Evolutionary conservation across 2,797 vertebrate genomes (phyloP).

Genomic region (Macropus fuliginosus): DNA sequence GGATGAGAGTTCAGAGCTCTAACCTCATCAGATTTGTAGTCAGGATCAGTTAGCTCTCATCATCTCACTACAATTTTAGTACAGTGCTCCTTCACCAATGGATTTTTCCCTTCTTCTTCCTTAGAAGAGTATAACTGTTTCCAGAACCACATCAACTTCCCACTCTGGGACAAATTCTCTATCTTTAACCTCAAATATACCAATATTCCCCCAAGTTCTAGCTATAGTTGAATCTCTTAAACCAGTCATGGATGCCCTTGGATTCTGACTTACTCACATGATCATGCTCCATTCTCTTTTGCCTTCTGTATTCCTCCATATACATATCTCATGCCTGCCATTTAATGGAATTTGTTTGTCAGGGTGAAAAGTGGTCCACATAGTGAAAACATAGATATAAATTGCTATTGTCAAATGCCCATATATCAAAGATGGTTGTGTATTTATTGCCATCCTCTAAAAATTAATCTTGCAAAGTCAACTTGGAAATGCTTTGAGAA

Average conservation of each 20-base stretch:
- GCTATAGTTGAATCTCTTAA: neutral
- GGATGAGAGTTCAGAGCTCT: neutral
- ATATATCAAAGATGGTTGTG: neutral
- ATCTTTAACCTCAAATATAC: neutral
- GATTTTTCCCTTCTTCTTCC: neutral
- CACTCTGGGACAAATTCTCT: neutral
- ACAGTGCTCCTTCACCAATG: neutral
- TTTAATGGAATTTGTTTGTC: neutral
- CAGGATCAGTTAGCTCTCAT: neutral
- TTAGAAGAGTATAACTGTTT: neutral
- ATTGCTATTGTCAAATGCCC: neutral
- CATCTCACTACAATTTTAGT: neutral
- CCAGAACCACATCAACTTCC: neutral
- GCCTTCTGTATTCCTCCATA: neutral
- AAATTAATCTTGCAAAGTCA: neutral
- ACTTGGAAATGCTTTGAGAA: neutral
- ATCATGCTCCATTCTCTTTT: neutral
- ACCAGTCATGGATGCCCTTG: neutral
- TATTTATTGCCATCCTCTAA: neutral
- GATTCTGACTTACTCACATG: neutral
- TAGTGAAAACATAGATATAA: neutral
- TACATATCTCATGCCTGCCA: neutral
- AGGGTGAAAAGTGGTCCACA: neutral
- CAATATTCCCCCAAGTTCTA: neutral
- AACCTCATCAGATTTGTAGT: neutral